Conservation (phyloP, 2,888 invertebrate species). For the Napeogenes inachia region DNA sequence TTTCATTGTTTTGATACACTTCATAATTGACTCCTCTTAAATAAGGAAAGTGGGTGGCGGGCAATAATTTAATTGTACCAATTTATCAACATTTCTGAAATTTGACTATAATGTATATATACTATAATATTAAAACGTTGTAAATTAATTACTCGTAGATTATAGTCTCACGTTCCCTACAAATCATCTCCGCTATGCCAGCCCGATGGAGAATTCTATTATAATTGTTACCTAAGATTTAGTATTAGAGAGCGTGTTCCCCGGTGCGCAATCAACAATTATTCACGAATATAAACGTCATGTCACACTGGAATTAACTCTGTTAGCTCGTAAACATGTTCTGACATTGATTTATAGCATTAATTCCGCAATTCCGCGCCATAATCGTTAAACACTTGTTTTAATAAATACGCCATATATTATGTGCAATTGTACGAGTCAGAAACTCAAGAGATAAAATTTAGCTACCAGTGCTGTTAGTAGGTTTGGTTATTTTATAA, state of each 20-base stretch:
- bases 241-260: slow-evolving; percentile 22
- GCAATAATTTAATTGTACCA: background rate
- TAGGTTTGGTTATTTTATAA: too few species aligned
- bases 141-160: background rate
- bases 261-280: slow-evolving; percentile 64
- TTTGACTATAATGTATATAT: too few species aligned
- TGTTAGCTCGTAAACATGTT: slow-evolving; percentile 76
- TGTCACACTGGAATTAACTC: slow-evolving; percentile 73
- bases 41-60: background rate
- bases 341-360: slow-evolving; percentile 72
- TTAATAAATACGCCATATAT: slow-evolving; percentile 44
- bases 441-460: slow-evolving; percentile 21
- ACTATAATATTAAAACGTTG: too few species aligned
- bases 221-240: slow-evolving; percentile 22
- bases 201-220: slow-evolving; percentile 13
- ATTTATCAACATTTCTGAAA: too few species aligned
- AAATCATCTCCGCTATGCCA: slow-evolving; percentile 5
- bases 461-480: background rate
- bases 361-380: slow-evolving; percentile 62
- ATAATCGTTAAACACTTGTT: slow-evolving; percentile 63
- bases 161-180: background rate
- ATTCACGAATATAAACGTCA: slow-evolving; percentile 75
- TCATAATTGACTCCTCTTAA: background rate
- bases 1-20: slow-evolving; percentile 1
- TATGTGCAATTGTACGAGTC: slow-evolving; percentile 25